These are phyloP conservation scores for Nomia melanderi DNA, from an alignment of 1,140 invertebrate genomes.

Conservation along the genomic window DNA sequence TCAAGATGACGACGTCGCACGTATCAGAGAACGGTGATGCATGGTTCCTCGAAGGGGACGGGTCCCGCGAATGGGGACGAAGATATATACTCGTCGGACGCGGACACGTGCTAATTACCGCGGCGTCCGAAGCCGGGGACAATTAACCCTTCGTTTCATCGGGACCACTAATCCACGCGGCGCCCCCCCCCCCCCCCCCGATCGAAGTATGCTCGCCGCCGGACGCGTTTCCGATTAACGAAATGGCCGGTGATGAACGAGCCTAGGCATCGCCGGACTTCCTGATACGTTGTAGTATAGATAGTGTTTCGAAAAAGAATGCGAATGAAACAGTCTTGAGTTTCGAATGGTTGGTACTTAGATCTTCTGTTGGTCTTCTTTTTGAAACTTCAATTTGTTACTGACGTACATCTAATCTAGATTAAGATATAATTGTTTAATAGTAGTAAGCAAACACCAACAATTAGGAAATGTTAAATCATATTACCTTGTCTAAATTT, in stretches of 20 bases:
- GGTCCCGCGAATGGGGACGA: conserved; percentile 16
- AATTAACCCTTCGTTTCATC: conserved; percentile 48
- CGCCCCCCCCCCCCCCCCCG: too few species aligned
- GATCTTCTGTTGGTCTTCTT: too few species aligned
- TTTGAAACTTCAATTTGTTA: too few species aligned
- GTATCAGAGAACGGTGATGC: conserved; percentile 40
- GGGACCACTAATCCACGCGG: conserved; percentile 21
- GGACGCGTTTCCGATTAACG: conserved; percentile 1
- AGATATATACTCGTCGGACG: conserved; percentile 48
- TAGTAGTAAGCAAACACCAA: too few species aligned
- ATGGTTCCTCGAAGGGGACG: conserved; percentile 47
- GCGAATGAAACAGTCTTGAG: too few species aligned
- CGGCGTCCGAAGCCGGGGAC: conserved; percentile 29
- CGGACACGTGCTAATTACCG: conserved; percentile 55
- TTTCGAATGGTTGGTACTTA: too few species aligned
- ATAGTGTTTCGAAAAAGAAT: too few species aligned
- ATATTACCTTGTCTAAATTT: too few species aligned
- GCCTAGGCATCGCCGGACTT: neutral
- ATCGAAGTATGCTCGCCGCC: conserved; percentile 20
- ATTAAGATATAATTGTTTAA: too few species aligned
- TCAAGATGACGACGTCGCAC: conserved; percentile 53
- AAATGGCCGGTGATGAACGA: conserved; percentile 3
- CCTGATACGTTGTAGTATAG: neutral
- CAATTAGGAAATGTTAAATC: too few species aligned
- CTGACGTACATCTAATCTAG: too few species aligned